Evolutionary conservation across 2,888 invertebrate species (phyloP).

Genomic region (Synanthedon andrenaeformis): DNA sequence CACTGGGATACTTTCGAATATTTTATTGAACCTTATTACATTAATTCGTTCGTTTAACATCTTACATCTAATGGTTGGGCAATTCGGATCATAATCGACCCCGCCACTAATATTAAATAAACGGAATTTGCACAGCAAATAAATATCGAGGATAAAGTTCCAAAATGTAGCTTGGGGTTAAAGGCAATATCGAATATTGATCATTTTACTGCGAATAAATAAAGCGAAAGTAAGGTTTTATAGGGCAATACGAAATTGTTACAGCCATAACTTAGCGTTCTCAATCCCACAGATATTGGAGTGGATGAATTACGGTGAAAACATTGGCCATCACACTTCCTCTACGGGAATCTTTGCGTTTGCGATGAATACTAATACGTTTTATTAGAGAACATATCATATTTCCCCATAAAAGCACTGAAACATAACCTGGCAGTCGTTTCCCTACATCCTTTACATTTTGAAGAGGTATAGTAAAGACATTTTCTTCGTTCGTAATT

Average conservation of each 20-base stretch:
- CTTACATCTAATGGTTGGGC: too few species aligned
- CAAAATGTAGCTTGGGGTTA: constrained; percentile 7
- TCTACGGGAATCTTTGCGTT: constrained; percentile 21
- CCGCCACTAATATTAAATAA: too few species aligned
- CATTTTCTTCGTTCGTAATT: too few species aligned
- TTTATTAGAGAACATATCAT: constrained; percentile 29
- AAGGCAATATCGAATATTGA: constrained; percentile 59
- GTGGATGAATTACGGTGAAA: constrained; percentile 56
- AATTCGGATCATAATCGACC: too few species aligned
- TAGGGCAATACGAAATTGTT: constrained; percentile 65
- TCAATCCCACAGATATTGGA: constrained; percentile 59
- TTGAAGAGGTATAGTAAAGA: too few species aligned
- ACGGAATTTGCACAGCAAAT: background rate
- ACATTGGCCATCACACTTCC: constrained; percentile 36
- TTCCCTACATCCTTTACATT: background rate
- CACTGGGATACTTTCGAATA: too few species aligned
- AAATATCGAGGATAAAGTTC: background rate
- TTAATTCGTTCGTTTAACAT: too few species aligned
- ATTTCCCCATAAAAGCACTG: constrained; percentile 15
- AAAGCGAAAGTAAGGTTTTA: constrained; percentile 64
- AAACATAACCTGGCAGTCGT: background rate
- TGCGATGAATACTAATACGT: constrained; percentile 39
- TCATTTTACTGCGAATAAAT: constrained; percentile 65
- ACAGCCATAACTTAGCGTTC: constrained; percentile 57
- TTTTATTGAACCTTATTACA: too few species aligned